These are phyloP conservation scores for Synodontis membranacea DNA, from an alignment of 2,113 vertebrate species.

Conservation along the genomic window DNA sequence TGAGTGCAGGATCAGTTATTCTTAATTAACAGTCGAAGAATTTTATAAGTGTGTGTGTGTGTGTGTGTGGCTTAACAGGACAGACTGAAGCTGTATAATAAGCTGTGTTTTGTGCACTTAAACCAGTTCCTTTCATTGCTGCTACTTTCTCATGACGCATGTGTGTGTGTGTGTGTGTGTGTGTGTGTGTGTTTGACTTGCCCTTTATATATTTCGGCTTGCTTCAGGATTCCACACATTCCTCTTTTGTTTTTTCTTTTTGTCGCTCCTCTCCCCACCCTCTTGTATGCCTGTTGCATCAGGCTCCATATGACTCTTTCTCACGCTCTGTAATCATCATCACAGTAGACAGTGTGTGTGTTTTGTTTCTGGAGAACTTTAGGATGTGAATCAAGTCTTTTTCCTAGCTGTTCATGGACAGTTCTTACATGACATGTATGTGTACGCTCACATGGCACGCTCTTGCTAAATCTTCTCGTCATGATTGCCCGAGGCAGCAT, in stretches of 20 bases:
- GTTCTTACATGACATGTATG: neutral
- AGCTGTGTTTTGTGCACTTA: neutral
- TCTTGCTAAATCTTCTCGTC: neutral
- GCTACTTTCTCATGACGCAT: neutral
- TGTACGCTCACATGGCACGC: neutral
- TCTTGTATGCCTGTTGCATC: neutral
- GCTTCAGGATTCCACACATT: conserved; percentile 38
- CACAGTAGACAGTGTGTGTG: neutral
- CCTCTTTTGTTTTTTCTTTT: conserved; percentile 29
- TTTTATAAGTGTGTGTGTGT: neutral
- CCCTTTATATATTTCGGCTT: conserved; percentile 20
- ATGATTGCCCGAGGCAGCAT: neutral
- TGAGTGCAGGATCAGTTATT: neutral
- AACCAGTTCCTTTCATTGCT: neutral
- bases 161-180: conserved; percentile 18
- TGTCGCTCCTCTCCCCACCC: conserved; percentile 3
- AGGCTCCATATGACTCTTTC: neutral
- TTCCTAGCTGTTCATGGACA: neutral
- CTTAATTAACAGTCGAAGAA: neutral
- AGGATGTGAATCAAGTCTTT: neutral
- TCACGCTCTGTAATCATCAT: neutral
- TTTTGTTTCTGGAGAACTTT: neutral
- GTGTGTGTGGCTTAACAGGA: no score
- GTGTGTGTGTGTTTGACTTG: conserved; percentile 12
- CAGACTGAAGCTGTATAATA: neutral